phyloP scores from a whole-genome alignment of 1,140 invertebrate genomes.

The Hycleus phaleratus region DNA sequence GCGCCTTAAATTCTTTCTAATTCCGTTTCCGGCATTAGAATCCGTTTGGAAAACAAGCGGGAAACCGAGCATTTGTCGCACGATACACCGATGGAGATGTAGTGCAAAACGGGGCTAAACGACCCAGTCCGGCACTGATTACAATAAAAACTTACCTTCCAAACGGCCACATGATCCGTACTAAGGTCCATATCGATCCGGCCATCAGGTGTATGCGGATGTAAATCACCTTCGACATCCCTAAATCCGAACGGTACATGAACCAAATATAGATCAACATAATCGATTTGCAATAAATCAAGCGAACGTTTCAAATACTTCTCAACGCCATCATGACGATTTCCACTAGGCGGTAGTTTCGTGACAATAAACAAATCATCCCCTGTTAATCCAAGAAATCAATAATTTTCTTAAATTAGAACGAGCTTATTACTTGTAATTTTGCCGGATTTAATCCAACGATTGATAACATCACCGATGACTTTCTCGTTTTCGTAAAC shows the following conservation, averaged over 20 bases:
- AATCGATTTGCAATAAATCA: constrained; percentile 63
- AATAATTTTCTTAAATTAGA: background rate
- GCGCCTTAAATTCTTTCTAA: too few relatives aligned
- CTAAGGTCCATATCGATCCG: constrained; percentile 54
- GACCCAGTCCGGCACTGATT: too few relatives aligned
- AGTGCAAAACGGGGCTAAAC: too few relatives aligned
- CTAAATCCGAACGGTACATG: constrained; percentile 69
- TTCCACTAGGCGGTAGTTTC: constrained; percentile 55
- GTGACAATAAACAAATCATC: constrained; percentile 77
- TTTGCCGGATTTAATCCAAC: constrained; percentile 63
- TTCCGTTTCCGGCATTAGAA: too few relatives aligned
- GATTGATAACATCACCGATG: constrained; percentile 66
- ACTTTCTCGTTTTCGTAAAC: constrained; percentile 75
- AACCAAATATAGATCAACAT: constrained; percentile 78
- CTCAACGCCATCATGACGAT: constrained; percentile 58
- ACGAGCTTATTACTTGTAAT: constrained; percentile 43
- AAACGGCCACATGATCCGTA: constrained; percentile 62
- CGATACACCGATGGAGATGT: too few relatives aligned
- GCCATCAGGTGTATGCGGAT: constrained; percentile 50
- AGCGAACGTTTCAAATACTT: constrained; percentile 66
- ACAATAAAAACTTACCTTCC: constrained; percentile 52
- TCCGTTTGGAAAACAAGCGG: too few relatives aligned
- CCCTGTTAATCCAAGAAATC: constrained; percentile 34
- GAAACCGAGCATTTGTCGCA: too few relatives aligned
- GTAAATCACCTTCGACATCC: constrained; percentile 43